Evolutionary conservation across 2,113 vertebrate genomes (phyloP), one percentile per base, ranked within the genome.

Genomic region (Stigmatopora argus): DNA sequence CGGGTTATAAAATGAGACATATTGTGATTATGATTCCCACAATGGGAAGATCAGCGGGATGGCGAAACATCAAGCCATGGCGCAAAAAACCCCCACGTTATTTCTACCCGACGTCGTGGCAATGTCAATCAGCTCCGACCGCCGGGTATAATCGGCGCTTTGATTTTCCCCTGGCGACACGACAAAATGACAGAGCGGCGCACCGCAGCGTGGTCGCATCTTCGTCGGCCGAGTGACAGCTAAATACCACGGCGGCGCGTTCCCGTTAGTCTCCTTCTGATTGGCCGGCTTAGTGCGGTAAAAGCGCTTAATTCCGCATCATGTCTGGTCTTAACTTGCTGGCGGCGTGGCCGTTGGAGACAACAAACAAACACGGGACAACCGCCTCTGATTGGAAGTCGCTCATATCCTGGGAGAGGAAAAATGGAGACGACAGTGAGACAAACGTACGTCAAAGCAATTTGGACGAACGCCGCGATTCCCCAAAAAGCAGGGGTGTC

Each of bases 311-410:
- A 89, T 85, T 74, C 81, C 68, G 75, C 83, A 79, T 78, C 80
- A 80, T 75, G 84, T 83, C 77, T 80, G 70, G 41, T 64, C 69
- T 82, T n/a, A n/a, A 12, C 64, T 62, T 1, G 45, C 68, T n/a
- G 58, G 66, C 64, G 57, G 49, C 21, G 48, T 41, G 65, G 65
- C 61, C 65, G 72, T 68, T 77, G 74, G 65, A 83, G 73, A 81
- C 79, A 84, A 84, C 83, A 85, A 87, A 79, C 77, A 90, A 86
- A 85, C 79, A 86, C 66, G 67, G 67, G 66, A 63, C 53, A 53
- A 23, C 51, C 58, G n/a, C 47, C 67, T 68, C 47, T 61, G 45
- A 78, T 60, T 35, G 21, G 62, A 70, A 72, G 64, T 52, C n/a
- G 23, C 13, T 47, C 62, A 67, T 72, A 63, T 73, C 69, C 73